Base-by-base conservation (phyloP, 2,888 invertebrate species). In the Plusia festucae region DNA sequence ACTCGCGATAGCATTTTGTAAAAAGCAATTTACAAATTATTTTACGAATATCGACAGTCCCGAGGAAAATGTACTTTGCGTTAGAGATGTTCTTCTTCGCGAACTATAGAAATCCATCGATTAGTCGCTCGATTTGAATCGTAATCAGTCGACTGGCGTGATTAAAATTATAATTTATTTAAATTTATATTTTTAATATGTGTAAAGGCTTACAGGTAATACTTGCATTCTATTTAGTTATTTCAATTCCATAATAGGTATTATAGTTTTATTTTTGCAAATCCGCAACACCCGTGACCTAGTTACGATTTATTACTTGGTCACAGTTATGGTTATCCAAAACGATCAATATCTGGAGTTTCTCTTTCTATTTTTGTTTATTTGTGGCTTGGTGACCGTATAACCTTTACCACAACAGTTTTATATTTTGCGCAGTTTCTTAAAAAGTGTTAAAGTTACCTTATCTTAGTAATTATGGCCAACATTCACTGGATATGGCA, bases 1-100 rank as follows among this genome's bases (percentile, higher is more conserved):
- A 96, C 95, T 86, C 97, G 96, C 82, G 97, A 97, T 89, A 97
- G 92, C 97, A 97, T 97, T 95, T 95, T 96, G 82, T 78, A 73
- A 79, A 77, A 80, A 79, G 80, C 82, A 89, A 87, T 87, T 86
- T 86, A 69, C 56, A 82, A 81, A 77, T 79, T 80, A 85, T 75
- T 85, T 83, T 59, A 73, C 65, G 85, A 86, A 87, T 87, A 85
- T 84, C 90, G 87, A 90, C 91, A 90, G 87, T 76, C 88, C 79
- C 74, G 67, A 67, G 44, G 71, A 85, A 87, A 89, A 88, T 83
- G 81, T 88, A 90, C 90, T 89, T 90, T 87, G 87, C 89, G 89
- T 81, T 92, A 92, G 92, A 85, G 91, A 77, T 87, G 91, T 74
- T 18, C 79, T n/a, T 18, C 24, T 52, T 34, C 60, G 22, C 13